These are phyloP conservation scores for Sander vitreus DNA, from an alignment of 2,113 vertebrate species.

Conservation along the genomic window DNA sequence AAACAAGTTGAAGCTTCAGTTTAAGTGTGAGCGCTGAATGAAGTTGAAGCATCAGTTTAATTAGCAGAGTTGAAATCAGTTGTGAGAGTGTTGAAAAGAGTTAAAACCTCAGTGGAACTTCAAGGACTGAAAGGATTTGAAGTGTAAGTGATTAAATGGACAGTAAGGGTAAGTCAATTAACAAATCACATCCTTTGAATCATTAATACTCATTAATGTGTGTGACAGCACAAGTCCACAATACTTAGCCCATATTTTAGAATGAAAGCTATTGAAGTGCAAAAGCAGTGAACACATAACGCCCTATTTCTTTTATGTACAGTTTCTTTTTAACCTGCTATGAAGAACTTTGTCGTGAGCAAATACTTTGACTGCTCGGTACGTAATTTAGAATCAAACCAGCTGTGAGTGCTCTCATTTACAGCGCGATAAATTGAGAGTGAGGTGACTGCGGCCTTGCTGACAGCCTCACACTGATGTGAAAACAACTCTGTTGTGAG, in stretches of 20 bases:
- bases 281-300: background rate
- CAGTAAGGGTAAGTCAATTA: background rate
- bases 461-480: slow-evolving; percentile 11
- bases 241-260: no score
- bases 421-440: background rate
- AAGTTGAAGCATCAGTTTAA: background rate
- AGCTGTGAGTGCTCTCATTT: slow-evolving; percentile 6
- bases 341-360: background rate
- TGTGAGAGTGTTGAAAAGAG: background rate
- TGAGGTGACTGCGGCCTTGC: slow-evolving; percentile 12
- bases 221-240: background rate
- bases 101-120: background rate
- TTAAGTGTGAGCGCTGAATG: background rate
- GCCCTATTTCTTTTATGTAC: background rate
- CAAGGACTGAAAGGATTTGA: background rate
- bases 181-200: background rate
- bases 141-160: background rate
- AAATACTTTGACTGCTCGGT: no score
- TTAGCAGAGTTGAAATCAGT: background rate
- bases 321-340: background rate
- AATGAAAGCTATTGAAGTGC: no score
- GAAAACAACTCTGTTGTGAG: slow-evolving; percentile 30
- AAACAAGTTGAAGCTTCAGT: background rate
- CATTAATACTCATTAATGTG: background rate
- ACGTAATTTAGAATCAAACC: background rate